Conservation (phyloP, 2,888 invertebrate genomes). For the Ectemnius continuus region DNA sequence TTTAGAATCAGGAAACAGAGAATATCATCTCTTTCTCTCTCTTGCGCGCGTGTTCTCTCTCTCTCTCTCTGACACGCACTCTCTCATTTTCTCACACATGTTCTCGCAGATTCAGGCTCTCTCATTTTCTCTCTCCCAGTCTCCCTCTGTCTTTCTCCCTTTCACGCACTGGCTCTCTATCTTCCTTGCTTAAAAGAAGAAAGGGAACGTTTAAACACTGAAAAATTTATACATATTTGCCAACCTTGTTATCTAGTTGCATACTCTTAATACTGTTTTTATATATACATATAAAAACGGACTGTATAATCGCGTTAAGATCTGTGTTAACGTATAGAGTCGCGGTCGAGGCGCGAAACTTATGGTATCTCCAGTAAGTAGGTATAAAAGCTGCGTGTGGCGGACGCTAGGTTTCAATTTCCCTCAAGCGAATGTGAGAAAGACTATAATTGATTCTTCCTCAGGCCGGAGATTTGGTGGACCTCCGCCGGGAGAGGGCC, state of each 20-base stretch:
- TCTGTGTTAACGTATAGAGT: too few relatives aligned
- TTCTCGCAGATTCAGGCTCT: too few relatives aligned
- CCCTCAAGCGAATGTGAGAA: too few relatives aligned
- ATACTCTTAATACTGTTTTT: slow-evolving; percentile 35
- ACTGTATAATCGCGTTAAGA: slow-evolving; percentile 16
- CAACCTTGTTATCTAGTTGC: slow-evolving; percentile 21
- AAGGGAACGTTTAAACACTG: slow-evolving; percentile 2
- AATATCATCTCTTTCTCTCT: neutral
- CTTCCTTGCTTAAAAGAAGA: slow-evolving; percentile 13
- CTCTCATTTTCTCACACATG: slow-evolving; percentile 2
- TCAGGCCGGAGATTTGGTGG: neutral
- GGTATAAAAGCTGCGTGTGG: neutral
- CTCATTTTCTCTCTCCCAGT: too few relatives aligned
- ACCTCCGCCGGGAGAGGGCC: neutral
- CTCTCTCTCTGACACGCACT: too few relatives aligned
- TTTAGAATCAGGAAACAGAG: slow-evolving; percentile 64
- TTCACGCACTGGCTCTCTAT: too few relatives aligned
- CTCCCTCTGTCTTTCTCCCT: too few relatives aligned
- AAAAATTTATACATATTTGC: slow-evolving; percentile 8
- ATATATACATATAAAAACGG: slow-evolving; percentile 20
- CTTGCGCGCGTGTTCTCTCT: neutral
- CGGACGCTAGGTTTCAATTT: too few relatives aligned
- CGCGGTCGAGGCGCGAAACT: too few relatives aligned
- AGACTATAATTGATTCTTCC: too few relatives aligned
- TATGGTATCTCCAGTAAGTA: neutral